phyloP scores from a whole-genome alignment of 2,797 vertebrate species.

The Labeo calbasu region DNA sequence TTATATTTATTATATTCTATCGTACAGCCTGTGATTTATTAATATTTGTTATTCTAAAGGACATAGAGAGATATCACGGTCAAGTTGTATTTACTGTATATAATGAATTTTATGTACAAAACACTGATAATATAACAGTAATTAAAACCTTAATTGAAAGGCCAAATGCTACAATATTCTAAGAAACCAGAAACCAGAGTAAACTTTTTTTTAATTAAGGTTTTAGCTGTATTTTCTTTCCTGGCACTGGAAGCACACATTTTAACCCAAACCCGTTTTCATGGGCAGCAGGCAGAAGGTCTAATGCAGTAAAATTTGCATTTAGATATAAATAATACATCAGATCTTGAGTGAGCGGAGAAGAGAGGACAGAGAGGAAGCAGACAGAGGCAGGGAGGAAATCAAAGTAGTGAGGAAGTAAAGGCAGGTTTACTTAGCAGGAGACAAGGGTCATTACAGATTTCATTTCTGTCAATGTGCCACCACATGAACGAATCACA shows the following conservation, averaged over 20 bases:
- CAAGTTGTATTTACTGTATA: neutral
- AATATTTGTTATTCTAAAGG: neutral
- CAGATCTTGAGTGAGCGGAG: slow-evolving; percentile 54
- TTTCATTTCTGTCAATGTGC: slow-evolving; percentile 33
- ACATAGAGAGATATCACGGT: neutral
- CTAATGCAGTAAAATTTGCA: slow-evolving; percentile 56
- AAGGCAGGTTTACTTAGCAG: slow-evolving; percentile 32
- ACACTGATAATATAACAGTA: neutral
- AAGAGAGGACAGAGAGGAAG: slow-evolving; percentile 18
- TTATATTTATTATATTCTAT: neutral
- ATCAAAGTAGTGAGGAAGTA: slow-evolving; percentile 27
- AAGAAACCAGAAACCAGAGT: neutral
- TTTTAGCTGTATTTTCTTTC: neutral
- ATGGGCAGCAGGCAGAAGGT: slow-evolving; percentile 49
- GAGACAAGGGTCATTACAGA: slow-evolving; percentile 40
- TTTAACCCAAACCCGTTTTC: slow-evolving; percentile 41
- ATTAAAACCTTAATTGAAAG: neutral
- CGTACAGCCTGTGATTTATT: neutral
- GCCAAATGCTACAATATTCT: neutral
- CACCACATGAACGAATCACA: neutral
- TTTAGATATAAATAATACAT: slow-evolving; percentile 69
- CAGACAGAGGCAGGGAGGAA: slow-evolving; percentile 12
- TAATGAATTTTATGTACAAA: neutral
- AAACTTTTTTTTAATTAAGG: neutral
- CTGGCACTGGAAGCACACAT: slow-evolving; percentile 39